Evolutionary conservation across 1,140 invertebrate genomes (phyloP).

Genomic region (Drosophila miranda): DNA sequence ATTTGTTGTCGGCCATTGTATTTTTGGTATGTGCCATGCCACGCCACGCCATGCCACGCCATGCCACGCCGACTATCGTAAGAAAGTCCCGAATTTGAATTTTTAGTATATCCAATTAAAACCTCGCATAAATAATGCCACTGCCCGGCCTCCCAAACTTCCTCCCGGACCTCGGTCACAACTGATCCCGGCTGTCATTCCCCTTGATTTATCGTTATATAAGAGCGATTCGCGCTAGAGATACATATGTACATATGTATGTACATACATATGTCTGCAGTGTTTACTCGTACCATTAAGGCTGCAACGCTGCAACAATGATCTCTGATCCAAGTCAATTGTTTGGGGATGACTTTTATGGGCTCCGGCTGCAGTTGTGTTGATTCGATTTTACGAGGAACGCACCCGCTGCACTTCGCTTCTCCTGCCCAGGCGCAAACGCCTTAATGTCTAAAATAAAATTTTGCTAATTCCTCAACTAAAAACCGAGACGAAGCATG

Average conservation of each 20-base stretch:
- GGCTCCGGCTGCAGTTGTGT: slow-evolving; percentile 3
- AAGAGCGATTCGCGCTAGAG: slow-evolving; percentile 35
- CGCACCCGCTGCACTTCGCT: too few relatives aligned
- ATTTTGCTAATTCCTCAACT: slow-evolving; percentile 32
- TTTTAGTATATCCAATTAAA: slow-evolving; percentile 56
- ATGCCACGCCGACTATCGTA: slow-evolving; percentile 22
- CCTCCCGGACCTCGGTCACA: slow-evolving; percentile 12
- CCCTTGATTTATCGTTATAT: slow-evolving; percentile 64
- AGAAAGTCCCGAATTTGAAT: slow-evolving; percentile 25
- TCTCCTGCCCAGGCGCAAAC: too few relatives aligned
- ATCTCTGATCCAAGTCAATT: slow-evolving; percentile 42
- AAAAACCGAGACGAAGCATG: slow-evolving; percentile 26
- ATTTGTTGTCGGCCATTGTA: slow-evolving; percentile 42
- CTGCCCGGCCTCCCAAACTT: slow-evolving; percentile 11
- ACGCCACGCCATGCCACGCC: slow-evolving; percentile 21
- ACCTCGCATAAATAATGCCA: slow-evolving; percentile 50
- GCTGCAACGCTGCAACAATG: slow-evolving; percentile 59
- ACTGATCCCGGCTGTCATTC: slow-evolving; percentile 5
- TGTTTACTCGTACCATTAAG: slow-evolving; percentile 44
- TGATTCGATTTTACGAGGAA: neutral
- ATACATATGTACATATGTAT: too few relatives aligned
- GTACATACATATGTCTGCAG: neutral
- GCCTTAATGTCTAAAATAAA: slow-evolving; percentile 26
- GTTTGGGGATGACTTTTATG: slow-evolving; percentile 42
- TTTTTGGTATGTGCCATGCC: slow-evolving; percentile 39